Base-by-base conservation (phyloP, 2,888 invertebrate species). In the Buathra laborator region DNA sequence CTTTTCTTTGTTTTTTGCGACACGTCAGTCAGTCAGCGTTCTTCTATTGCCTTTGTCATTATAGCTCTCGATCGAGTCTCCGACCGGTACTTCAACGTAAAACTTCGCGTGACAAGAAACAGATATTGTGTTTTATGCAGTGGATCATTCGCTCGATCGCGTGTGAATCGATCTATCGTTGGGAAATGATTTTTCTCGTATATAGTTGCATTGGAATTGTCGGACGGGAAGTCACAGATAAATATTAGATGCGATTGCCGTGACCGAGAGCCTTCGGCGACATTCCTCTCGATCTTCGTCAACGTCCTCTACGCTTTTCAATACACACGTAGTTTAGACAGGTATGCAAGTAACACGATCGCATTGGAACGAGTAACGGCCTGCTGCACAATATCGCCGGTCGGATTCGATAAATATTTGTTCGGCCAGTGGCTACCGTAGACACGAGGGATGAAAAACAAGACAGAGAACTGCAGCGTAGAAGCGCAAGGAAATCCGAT, bases 331-430 rank as follows among this genome's bases (percentile, higher is more conserved):
- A 51, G 74, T 29, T 66, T n/a, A 12, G 16, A 43, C 16, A 16
- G 10, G 46, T 32, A 10, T 46, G 19, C 43, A 62, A 77, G 64
- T 77, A 74, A 71, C 44, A 46, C 24, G 72, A 64, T n/a, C 16
- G n/a, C 51, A 37, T 24, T 51, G 32, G 44, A 78, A 16, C 66
- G 62, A 43, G 32, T 43, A 64, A 56, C 10, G 53, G 19, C 43
- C 70, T 75, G 19, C 51, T 53, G 84, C n/a, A 68, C 32, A 43
- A 37, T 51, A 80, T 46, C 72, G 19, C 51, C 62, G 77, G 77
- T 78, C 9, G 48, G 62, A 74, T 53, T 62, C 68, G 53, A 56
- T 83, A 87, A 87, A 87, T 87, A 86, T 87, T 87, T 85, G 83
- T 81, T 71, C 79, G 56, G 44, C 32, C 71, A 32, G 79, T 62